Conservation (phyloP, 2,888 invertebrate species). For the Aplocera efformata region DNA sequence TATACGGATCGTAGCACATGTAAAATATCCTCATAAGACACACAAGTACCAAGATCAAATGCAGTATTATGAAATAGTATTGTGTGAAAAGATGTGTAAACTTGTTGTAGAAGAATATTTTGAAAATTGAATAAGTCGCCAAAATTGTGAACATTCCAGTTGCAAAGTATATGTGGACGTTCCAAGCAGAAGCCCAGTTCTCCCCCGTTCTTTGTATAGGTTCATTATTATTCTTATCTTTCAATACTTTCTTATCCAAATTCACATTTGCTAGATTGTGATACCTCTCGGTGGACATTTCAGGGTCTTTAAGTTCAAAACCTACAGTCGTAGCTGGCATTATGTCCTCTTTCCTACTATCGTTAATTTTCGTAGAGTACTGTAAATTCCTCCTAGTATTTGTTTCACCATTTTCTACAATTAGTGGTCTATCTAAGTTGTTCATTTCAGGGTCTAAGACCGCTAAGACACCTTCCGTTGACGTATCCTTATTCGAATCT, state of each 20-base stretch:
- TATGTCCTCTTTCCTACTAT: conserved; percentile 61
- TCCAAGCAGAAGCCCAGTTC: conserved; percentile 93
- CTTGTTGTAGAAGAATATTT: conserved; percentile 91
- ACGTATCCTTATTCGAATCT: conserved; percentile 62
- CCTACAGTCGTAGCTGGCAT: conserved; percentile 71
- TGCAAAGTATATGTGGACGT: conserved; percentile 93
- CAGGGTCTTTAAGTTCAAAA: conserved; percentile 69
- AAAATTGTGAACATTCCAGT: conserved; percentile 92
- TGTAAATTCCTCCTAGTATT: conserved; percentile 75
- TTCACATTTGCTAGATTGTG: conserved; percentile 82
- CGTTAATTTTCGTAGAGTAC: conserved; percentile 68
- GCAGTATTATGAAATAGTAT: conserved; percentile 92
- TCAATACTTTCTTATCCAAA: conserved; percentile 69
- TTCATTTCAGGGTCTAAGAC: conserved; percentile 77
- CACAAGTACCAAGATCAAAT: conserved; percentile 89
- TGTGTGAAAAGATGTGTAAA: conserved; percentile 92
- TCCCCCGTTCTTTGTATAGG: conserved; percentile 74
- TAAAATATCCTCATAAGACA: conserved; percentile 92
- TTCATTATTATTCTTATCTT: conserved; percentile 60
- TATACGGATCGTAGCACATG: conserved; percentile 95
- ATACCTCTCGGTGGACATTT: conserved; percentile 77
- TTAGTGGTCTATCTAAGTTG: conserved; percentile 73
- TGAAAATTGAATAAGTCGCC: conserved; percentile 91
- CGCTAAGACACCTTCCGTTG: conserved; percentile 73
- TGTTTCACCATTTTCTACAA: conserved; percentile 74